A percentile compares a stretch with the other conserved stretches of the same genome.
phyloP scores from a whole-genome alignment of 2,888 invertebrate genomes.

The Eupsilia transversa region DNA sequence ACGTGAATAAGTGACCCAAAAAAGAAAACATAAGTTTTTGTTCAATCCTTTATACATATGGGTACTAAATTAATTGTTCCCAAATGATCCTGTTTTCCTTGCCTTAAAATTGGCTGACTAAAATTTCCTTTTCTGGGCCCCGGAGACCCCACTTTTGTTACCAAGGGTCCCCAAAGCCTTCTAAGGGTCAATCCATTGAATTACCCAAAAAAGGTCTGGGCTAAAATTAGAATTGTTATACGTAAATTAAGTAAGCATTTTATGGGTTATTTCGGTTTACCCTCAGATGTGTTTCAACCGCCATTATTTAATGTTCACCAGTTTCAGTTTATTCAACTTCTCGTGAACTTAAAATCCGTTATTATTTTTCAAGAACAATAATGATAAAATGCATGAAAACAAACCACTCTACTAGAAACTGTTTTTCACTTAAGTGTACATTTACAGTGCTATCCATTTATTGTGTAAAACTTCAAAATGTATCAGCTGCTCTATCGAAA shows the following conservation, averaged over 20 bases:
- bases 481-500: conserved; percentile 4
- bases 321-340: background rate
- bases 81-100: conserved; percentile 60
- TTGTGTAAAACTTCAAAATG: conserved; percentile 5
- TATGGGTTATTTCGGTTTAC: conserved; percentile 27
- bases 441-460: conserved; percentile 14
- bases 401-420: background rate
- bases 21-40: conserved; percentile 28
- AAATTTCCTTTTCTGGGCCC: conserved; percentile 43
- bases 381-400: too few relatives aligned
- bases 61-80: conserved; percentile 59
- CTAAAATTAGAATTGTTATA: conserved; percentile 59
- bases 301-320: conserved; percentile 8
- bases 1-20: conserved; percentile 24
- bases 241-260: conserved; percentile 47
- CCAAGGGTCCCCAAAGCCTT: conserved; percentile 45
- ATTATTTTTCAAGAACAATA: background rate
- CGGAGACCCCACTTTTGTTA: conserved; percentile 55
- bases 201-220: conserved; percentile 49
- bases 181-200: conserved; percentile 60
- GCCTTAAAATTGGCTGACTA: conserved; percentile 57
- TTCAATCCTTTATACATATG: conserved; percentile 42
- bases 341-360: background rate
- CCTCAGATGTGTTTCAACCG: background rate
- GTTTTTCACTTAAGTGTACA: background rate